Conservation (phyloP, 2,888 invertebrate species). For the Drosophila anceps region DNA sequence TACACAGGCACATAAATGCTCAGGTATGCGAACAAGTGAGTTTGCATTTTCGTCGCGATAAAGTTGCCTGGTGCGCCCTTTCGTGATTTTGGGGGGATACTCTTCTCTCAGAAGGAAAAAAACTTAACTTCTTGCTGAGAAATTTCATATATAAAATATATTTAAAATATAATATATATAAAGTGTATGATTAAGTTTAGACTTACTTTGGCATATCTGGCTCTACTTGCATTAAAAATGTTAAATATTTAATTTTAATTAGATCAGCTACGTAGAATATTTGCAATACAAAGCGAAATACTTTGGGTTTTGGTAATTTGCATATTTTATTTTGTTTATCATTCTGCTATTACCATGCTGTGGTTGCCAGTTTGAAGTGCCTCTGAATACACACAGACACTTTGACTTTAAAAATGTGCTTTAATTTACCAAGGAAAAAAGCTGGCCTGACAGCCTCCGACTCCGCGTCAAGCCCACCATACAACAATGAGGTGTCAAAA, state of each 20-base stretch:
- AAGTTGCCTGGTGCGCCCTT: too few relatives aligned
- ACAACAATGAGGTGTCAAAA: constrained; percentile 75
- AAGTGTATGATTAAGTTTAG: too few relatives aligned
- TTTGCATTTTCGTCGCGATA: too few relatives aligned
- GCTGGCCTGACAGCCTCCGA: constrained; percentile 14
- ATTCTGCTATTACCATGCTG: constrained; percentile 2
- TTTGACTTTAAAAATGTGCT: constrained; percentile 36
- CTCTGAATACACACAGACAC: not conserved
- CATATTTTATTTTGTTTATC: constrained; percentile 16
- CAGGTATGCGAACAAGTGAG: too few relatives aligned
- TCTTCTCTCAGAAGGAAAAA: too few relatives aligned
- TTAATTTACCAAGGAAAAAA: constrained; percentile 38
- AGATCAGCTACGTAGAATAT: not conserved
- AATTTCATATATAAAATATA: too few relatives aligned
- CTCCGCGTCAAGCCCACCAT: constrained; percentile 31
- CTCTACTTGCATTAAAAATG: not conserved
- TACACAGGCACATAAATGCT: too few relatives aligned
- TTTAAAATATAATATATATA: too few relatives aligned
- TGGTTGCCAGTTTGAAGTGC: not conserved
- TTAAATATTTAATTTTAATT: constrained; percentile 5
- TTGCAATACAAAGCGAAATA: constrained; percentile 5
- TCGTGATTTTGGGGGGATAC: too few relatives aligned
- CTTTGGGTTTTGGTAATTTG: constrained; percentile 2
- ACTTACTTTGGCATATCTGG: too few relatives aligned
- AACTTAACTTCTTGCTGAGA: too few relatives aligned